phyloP scores from a whole-genome alignment of 2,113 vertebrate genomes.

The Hippoglossus stenolepis region DNA sequence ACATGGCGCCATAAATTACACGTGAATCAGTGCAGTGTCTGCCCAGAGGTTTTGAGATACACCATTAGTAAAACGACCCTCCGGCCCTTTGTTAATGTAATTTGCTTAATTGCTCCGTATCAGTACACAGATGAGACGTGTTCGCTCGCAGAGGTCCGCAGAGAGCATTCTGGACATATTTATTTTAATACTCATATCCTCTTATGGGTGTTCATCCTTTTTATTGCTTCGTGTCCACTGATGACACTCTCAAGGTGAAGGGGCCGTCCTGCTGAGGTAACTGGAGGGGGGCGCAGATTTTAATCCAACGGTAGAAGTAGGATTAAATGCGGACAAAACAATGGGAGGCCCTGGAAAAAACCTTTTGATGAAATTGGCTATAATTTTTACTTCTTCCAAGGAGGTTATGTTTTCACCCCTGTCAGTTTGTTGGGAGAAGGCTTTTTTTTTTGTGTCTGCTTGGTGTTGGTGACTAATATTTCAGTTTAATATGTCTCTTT shows the following conservation, averaged over 20 bases:
- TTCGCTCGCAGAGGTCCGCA: conserved; percentile 61
- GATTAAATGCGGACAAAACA: no score
- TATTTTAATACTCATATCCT: conserved; percentile 66
- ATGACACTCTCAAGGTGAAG: conserved; percentile 23
- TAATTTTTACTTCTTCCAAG: no score
- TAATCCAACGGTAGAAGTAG: no score
- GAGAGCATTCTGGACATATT: conserved; percentile 73
- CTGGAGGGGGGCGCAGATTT: neutral
- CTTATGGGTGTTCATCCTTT: conserved; percentile 54
- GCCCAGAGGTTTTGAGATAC: conserved; percentile 78
- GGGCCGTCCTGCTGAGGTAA: neutral
- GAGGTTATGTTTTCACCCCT: no score
- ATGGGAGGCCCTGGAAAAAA: no score
- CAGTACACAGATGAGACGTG: conserved; percentile 76
- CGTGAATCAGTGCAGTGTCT: conserved; percentile 66
- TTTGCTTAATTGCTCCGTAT: conserved; percentile 83
- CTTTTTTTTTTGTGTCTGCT: no score
- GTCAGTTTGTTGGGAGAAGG: no score
- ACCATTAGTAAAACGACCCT: conserved; percentile 76
- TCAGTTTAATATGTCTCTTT: no score
- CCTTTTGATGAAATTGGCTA: no score
- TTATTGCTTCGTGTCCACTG: conserved; percentile 51
- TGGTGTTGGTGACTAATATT: no score
- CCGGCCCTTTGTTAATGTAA: conserved; percentile 80
- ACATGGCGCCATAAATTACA: conserved; percentile 65